A percentile compares a stretch with the other conserved stretches of the same genome.
Conservation (phyloP, 2,888 invertebrate genomes). For the Aethes cnicana region DNA sequence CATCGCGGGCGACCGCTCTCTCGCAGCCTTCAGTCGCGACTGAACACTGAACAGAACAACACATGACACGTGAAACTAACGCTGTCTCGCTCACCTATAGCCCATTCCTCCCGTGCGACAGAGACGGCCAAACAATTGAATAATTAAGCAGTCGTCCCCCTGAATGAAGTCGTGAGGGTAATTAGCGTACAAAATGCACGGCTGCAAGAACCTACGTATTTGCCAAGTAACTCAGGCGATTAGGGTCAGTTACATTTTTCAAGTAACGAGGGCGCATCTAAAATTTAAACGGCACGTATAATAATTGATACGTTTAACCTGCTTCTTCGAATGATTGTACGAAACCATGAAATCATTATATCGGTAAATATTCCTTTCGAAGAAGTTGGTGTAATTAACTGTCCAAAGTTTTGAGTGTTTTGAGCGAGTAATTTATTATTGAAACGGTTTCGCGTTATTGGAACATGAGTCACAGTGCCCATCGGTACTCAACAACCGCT, state of each 20-base stretch:
- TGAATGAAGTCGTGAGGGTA: constrained; percentile 61
- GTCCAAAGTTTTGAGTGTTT: constrained; percentile 4
- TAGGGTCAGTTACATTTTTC: constrained; percentile 64
- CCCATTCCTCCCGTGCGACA: constrained; percentile 35
- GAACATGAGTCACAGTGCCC: constrained; percentile 3
- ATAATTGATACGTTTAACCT: constrained; percentile 60
- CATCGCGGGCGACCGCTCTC: constrained; percentile 71
- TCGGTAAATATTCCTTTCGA: constrained; percentile 17
- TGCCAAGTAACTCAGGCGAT: constrained; percentile 58
- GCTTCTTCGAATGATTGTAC: constrained; percentile 8
- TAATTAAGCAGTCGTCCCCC: constrained; percentile 63
- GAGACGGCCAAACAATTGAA: constrained; percentile 59
- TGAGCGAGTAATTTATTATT: background rate
- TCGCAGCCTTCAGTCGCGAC: constrained; percentile 59
- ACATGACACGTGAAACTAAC: constrained; percentile 39
- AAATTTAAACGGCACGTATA: constrained; percentile 60
- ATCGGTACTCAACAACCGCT: background rate
- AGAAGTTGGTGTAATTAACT: constrained; percentile 22
- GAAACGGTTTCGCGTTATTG: constrained; percentile 4
- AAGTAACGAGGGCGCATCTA: constrained; percentile 52
- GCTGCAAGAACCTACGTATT: constrained; percentile 60
- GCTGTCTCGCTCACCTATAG: constrained; percentile 44
- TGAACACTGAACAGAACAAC: constrained; percentile 41
- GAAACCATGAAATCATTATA: constrained; percentile 23
- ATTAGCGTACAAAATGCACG: constrained; percentile 64